Evolutionary conservation across 2,113 vertebrate genomes (phyloP).

Genomic region (Myrmecobius fasciatus): DNA sequence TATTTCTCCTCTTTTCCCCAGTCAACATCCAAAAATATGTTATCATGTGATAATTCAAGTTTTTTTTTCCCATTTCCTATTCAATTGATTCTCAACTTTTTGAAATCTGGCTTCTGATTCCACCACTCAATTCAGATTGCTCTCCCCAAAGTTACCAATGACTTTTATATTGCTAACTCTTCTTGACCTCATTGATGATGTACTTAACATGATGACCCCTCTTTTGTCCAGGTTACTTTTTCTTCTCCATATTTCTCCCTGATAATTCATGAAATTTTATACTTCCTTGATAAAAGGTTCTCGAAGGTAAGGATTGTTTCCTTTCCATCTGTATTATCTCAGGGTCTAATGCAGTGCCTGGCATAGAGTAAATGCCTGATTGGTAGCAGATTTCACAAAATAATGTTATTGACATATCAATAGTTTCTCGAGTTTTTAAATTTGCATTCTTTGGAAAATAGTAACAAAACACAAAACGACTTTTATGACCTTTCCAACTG

Average conservation of each 20-base stretch:
- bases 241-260: not conserved
- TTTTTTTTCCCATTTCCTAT: not conserved
- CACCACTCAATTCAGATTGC: not conserved
- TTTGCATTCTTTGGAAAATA: conserved; percentile 53
- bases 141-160: not conserved
- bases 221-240: not conserved
- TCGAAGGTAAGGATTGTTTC: not conserved
- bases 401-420: not conserved
- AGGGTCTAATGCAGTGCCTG: not conserved
- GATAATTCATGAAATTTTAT: not conserved
- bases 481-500: conserved; percentile 1
- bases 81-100: not conserved
- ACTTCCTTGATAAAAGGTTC: not conserved
- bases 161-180: not conserved
- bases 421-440: conserved; percentile 1
- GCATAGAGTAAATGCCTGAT: not conserved
- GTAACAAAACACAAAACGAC: not conserved
- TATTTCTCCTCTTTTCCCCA: not conserved
- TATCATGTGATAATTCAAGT: not conserved
- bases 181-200: not conserved
- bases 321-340: not conserved
- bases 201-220: not conserved
- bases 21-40: not conserved
- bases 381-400: not conserved
- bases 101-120: not conserved